Percentiles rank a stretch among this genome's conserved stretches.
Conservation (phyloP, 2,797 vertebrate species). For the Dermochelys coriacea region DNA sequence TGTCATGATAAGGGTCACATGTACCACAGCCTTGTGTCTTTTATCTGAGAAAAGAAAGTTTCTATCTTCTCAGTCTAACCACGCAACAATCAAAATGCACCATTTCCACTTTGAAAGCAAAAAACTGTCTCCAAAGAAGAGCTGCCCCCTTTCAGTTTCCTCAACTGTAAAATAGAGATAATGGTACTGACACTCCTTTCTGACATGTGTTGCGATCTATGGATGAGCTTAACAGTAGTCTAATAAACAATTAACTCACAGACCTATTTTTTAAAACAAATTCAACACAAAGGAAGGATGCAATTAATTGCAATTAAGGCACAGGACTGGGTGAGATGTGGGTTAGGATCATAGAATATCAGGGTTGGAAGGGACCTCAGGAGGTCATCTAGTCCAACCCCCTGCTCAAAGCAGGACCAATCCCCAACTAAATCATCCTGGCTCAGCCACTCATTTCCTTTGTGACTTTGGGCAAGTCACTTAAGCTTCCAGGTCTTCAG, state of each 20-base stretch:
- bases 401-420: no score
- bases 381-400: no score
- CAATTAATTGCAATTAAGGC: neutral
- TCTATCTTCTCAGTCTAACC: neutral
- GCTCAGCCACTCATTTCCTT: neutral
- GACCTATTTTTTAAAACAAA: neutral
- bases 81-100: neutral
- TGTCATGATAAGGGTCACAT: neutral
- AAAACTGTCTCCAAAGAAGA: neutral
- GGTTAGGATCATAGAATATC: neutral
- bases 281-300: neutral
- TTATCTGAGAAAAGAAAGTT: slow-evolving; percentile 13
- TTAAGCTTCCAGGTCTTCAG: neutral
- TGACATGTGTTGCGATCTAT: neutral
- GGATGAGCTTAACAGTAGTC: neutral
- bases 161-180: neutral
- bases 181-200: neutral
- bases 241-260: neutral
- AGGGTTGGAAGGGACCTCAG: no score
- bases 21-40: neutral
- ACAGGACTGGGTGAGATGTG: neutral
- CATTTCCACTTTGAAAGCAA: neutral
- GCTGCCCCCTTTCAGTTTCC: neutral
- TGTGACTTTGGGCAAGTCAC: neutral
- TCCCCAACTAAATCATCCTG: neutral